Conservation (phyloP, 1,140 invertebrate species). For the Ptiloglossa arizonensis region DNA sequence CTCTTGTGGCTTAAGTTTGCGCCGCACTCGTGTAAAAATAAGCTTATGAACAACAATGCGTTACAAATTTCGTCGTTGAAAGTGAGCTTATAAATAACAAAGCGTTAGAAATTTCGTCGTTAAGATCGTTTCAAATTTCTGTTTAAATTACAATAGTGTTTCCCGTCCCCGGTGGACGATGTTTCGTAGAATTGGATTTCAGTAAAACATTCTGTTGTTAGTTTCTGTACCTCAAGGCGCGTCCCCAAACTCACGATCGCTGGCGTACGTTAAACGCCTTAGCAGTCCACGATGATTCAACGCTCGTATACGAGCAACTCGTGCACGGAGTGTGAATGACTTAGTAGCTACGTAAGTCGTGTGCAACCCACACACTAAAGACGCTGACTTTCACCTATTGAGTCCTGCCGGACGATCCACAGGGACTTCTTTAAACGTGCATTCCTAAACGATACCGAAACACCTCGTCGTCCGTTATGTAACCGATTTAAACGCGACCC, state of each 20-base stretch:
- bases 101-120: no score
- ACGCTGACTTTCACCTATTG: constrained; percentile 46
- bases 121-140: no score
- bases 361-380: constrained; percentile 33
- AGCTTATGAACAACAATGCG: no score
- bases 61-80: no score
- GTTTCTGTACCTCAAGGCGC: background rate
- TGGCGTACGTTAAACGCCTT: background rate
- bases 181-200: no score
- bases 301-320: background rate
- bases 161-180: no score
- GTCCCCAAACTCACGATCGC: background rate
- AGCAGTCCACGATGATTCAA: constrained; percentile 21
- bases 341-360: background rate
- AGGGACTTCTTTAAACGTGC: constrained; percentile 11
- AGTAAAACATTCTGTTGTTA: no score
- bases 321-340: constrained; percentile 15
- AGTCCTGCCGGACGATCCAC: constrained; percentile 17
- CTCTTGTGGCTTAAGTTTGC: no score
- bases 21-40: no score
- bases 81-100: no score
- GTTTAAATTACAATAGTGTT: no score
- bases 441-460: constrained; percentile 24
- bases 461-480: background rate
- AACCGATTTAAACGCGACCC: background rate